Base-by-base conservation (phyloP, 2,888 invertebrate genomes). In the Eristalis pertinax region DNA sequence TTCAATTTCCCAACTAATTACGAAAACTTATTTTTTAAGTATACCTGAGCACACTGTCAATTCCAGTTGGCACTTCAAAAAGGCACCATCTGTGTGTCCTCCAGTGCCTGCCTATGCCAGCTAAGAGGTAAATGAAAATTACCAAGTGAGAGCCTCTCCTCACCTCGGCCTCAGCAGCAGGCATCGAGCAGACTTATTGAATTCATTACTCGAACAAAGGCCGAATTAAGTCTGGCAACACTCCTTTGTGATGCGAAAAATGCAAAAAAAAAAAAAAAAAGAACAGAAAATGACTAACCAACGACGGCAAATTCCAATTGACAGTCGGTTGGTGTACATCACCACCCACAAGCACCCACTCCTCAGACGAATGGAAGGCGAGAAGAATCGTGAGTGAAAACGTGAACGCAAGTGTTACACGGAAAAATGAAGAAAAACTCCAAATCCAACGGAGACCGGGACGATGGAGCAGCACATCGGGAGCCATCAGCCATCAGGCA, bases 201-300 rank as follows among this genome's bases (percentile, higher is more conserved):
- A 67, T 78, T 75, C 75, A 79, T 75, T 78, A 75, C 62, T 75
- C 67, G 79, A 67, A 86, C 82, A 86, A 86, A 62, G 82, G 58
- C 83, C 64, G 63, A 78, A 83, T 86, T 79, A 83, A 75, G 78
- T 78, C 86, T 86, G 86, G 86, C 70, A 86, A 86, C 65, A 79
- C 83, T 83, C 78, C 41, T 67, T 74, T 56, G 22, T 72, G 70
- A 86, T 74, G 74, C 35, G 15, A 85, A 68, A 24, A 50, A 67
- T 72, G 67, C 58, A 65, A 32, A 70, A 72, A 43, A 58, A 60
- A 0, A 13, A 24, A 67, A 63, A 58, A 72, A n/a, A 29, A 11
- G n/a, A 67, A 1, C 4, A 64, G 2, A 26, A 26, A 62, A 22
- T 11, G 11, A 29, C 10, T 22, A 69, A 22, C 41, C 22, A 64